Evolutionary conservation across 1,140 invertebrate species (phyloP), one percentile per base, ranked within the genome.

Genomic region (Teleogryllus occipitalis): DNA sequence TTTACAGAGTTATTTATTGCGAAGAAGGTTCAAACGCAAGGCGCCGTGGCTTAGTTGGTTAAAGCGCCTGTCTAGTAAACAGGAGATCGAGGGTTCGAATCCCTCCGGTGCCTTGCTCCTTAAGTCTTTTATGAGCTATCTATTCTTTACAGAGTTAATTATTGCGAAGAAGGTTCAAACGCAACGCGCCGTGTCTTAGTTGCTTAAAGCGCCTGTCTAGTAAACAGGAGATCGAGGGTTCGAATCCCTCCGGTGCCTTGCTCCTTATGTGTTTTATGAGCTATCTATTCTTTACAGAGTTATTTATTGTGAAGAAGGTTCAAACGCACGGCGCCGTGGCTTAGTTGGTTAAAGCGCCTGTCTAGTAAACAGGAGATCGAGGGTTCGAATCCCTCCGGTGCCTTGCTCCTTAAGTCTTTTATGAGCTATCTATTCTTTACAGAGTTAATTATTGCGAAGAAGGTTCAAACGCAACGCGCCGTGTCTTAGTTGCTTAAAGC

Each of bases 301-400:
- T n/a, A n/a, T n/a, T n/a, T n/a, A n/a, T n/a, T n/a, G n/a, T n/a
- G n/a, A n/a, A n/a, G n/a, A n/a, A n/a, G n/a, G n/a, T n/a, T n/a
- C n/a, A n/a, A n/a, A n/a, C n/a, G n/a, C n/a, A n/a, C 82, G 88
- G 89, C 89, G 89, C 89, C 88, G 88, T 89, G 89, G 89, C 89
- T 89, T 89, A 90, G 89, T 90, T 89, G 88, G 89, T 90, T 89
- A 89, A 90, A 90, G 89, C 89, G 89, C 89, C 89, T 90, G 89
- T 90, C 89, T 90, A 90, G 89, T 90, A 90, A 90, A 89, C 89
- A 90, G 89, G 88, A 90, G 88, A 89, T 89, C 88, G 87, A 84
- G 88, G 86, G 88, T 89, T 89, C 89, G 89, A 90, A 89, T 90
- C 89, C 87, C 88, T 86, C 87, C 88, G 88, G 88, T 87, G 88